phyloP scores from a whole-genome alignment of 2,113 vertebrate species.

The Tor tambroides region DNA sequence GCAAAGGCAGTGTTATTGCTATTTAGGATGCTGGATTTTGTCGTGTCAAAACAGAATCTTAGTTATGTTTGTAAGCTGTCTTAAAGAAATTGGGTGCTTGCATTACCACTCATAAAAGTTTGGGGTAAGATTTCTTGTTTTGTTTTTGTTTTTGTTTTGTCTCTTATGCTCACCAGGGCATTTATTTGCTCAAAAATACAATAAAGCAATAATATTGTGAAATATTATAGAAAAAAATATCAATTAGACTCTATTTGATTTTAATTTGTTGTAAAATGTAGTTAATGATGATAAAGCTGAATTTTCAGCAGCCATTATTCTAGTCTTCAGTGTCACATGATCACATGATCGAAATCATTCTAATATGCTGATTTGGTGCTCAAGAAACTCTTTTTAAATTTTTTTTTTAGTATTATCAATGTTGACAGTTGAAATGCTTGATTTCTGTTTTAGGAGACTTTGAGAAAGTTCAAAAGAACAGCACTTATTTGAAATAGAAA shows the following conservation, averaged over 20 bases:
- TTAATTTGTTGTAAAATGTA: too few relatives aligned
- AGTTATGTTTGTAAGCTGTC: not conserved
- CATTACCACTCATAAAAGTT: not conserved
- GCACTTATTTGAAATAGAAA: too few relatives aligned
- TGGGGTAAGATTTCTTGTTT: not conserved
- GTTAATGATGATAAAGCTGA: not conserved
- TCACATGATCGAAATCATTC: not conserved
- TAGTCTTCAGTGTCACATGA: not conserved
- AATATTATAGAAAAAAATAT: not conserved
- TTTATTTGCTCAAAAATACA: not conserved
- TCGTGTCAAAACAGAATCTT: not conserved
- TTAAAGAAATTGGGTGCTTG: not conserved
- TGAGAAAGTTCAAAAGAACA: too few relatives aligned
- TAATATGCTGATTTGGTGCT: not conserved
- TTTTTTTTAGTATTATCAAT: not conserved
- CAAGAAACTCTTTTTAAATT: not conserved
- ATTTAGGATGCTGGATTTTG: not conserved
- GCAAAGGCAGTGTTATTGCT: too few relatives aligned
- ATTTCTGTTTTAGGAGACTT: too few relatives aligned
- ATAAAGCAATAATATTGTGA: not conserved
- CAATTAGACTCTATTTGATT: too few relatives aligned
- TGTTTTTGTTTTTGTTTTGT: too few relatives aligned
- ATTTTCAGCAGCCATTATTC: not conserved
- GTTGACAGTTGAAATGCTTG: too few relatives aligned
- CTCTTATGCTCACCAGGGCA: not conserved